phyloP scores from a whole-genome alignment of 1,140 invertebrate genomes.

The Trichonephila inaurata region DNA sequence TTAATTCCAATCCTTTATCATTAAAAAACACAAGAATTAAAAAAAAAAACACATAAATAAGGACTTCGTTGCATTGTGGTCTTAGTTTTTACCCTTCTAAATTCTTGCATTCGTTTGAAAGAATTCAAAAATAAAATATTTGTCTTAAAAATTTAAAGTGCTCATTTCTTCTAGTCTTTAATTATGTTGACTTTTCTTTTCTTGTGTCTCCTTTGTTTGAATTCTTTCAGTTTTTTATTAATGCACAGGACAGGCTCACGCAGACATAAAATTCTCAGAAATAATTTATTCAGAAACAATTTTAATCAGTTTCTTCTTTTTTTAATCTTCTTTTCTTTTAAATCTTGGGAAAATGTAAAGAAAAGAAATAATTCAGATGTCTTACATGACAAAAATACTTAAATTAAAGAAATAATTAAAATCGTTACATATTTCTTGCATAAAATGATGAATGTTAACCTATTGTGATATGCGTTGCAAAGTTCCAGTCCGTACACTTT shows the following conservation, averaged over 20 bases:
- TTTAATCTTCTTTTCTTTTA: neutral
- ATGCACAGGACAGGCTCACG: neutral
- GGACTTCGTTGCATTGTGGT: neutral
- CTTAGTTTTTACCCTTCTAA: neutral
- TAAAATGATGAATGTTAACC: no score
- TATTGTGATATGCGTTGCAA: no score
- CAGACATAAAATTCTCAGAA: neutral
- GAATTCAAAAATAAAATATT: neutral
- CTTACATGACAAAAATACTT: no score
- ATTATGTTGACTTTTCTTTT: constrained; percentile 29
- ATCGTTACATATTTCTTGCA: no score
- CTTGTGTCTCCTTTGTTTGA: neutral
- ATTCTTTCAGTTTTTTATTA: neutral
- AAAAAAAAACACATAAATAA: neutral
- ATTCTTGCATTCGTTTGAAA: neutral
- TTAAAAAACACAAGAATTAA: neutral
- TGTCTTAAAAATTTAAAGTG: constrained; percentile 24
- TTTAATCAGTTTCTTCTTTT: neutral
- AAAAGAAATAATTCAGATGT: no score
- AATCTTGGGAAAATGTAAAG: no score
- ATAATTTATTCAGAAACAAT: neutral
- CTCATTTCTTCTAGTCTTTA: neutral
- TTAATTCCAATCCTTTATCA: neutral
- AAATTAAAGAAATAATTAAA: no score
- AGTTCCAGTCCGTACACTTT: no score